Base-by-base conservation (phyloP, 2,888 invertebrate species). In the Sepiola atlantica region DNA sequence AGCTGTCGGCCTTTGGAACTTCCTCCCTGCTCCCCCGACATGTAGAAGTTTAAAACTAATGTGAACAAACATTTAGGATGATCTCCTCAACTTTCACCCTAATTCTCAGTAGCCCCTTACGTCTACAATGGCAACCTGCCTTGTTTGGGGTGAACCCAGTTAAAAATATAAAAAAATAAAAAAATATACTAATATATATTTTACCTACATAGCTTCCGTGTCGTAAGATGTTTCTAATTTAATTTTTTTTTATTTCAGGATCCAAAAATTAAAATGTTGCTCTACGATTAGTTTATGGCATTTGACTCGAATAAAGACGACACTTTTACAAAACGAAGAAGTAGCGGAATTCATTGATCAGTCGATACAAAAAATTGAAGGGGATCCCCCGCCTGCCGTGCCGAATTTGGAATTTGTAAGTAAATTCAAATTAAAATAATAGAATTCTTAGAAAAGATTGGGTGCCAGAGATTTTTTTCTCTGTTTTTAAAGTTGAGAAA, bases 351-450 rank as follows among this genome's bases (percentile, higher is more conserved):
- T 92, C 28, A 92, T 93, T 32, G 93, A 93, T 35, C 55, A 93
- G 35, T 93, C 93, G 1, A 55, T 93, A 61, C 55, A 93, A 54
- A 55, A 93, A 93, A 61, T 55, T 61, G 93, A 93, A 28, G 93
- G 93, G 24, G 93, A 93, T 20, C 61, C 55, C 0, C 93, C 93
- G 20, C 55, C 55, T 93, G 93, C 93, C 6, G 35, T 93, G 32
- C 93, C 93, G 16, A 55, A 93, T 57, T 93, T 93, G 32, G 93
- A 93, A 55, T 61, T 93, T 32, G 93, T 93, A 61, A 55, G 93
- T 93, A 61, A 55, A 21, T 55, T 55, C 18, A 92, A 91, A 45
- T 45, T 45, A 45, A 45, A 45, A n/a, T n/a, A n/a, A n/a, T n/a
- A n/a, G 2, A 45, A 45, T 45, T 45, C 45, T 45, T 45, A n/a